Evolutionary conservation across 2,888 invertebrate species (phyloP).

Genomic region (Pollenia griseotomentosa): DNA sequence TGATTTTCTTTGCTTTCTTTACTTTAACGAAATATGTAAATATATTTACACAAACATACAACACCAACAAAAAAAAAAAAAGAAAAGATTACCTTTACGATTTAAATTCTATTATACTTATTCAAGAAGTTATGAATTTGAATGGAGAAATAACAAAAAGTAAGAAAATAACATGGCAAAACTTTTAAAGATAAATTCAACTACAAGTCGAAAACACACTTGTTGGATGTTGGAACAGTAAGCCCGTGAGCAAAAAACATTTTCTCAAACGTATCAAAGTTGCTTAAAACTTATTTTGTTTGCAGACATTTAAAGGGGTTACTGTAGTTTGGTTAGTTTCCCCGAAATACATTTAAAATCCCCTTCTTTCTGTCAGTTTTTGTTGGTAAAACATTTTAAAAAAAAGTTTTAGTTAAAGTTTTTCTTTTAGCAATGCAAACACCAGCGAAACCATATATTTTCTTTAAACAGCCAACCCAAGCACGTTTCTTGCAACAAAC

Average conservation of each 20-base stretch:
- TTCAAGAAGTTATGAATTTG: conserved; percentile 42
- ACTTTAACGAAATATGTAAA: no score
- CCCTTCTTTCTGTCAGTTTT: conserved; percentile 21
- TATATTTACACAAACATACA: background rate
- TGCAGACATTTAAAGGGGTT: background rate
- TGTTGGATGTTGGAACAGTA: conserved; percentile 50
- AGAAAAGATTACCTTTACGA: conserved; percentile 2
- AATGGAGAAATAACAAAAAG: background rate
- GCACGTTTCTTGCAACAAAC: conserved; percentile 14
- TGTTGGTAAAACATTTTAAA: conserved; percentile 25
- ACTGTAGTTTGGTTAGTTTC: conserved; percentile 10
- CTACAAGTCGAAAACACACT: conserved; percentile 10
- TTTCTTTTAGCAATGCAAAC: conserved; percentile 23
- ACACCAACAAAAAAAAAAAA: background rate
- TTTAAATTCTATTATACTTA: conserved; percentile 50
- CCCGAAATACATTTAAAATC: conserved; percentile 17
- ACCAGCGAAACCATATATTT: conserved; percentile 37
- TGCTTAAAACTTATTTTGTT: background rate
- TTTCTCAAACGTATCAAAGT: background rate
- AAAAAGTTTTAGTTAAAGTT: conserved; percentile 53
- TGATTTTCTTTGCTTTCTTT: conserved; percentile 19
- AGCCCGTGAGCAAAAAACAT: background rate
- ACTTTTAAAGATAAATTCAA: conserved; percentile 48
- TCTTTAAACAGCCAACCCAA: conserved; percentile 4
- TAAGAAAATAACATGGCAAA: conserved; percentile 27